These are phyloP conservation scores for Montipora efflorescens DNA, from an alignment of 64 coral and sea anemone species.

Conservation along the genomic window DNA sequence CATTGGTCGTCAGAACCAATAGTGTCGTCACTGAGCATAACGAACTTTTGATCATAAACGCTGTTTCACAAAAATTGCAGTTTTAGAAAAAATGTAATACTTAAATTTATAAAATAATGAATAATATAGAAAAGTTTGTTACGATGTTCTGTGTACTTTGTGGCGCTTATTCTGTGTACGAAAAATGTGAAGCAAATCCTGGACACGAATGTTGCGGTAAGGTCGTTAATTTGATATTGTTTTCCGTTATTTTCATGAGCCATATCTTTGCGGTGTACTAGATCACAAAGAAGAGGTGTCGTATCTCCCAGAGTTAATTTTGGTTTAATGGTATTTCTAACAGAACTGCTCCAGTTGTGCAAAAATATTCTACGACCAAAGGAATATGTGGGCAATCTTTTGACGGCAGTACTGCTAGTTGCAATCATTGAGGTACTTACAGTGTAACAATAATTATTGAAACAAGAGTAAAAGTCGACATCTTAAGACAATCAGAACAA, in stretches of 20 bases:
- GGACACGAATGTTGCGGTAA: neutral
- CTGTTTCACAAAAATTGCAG: neutral
- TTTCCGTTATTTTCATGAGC: neutral
- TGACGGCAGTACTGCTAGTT: neutral
- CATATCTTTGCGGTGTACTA: neutral
- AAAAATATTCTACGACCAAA: neutral
- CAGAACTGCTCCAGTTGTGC: constrained; percentile 25
- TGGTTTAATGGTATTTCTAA: neutral
- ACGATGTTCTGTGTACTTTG: neutral
- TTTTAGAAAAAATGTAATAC: neutral
- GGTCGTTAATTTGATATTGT: neutral
- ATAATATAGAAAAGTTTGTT: constrained; percentile 18
- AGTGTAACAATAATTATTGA: neutral
- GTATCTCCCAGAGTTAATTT: neutral
- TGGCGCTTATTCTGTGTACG: neutral
- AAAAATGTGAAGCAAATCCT: constrained; percentile 24
- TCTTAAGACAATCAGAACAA: too few relatives aligned
- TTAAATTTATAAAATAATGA: neutral
- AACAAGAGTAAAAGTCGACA: too few relatives aligned
- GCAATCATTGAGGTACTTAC: constrained; percentile 31
- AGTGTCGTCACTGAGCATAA: too few relatives aligned
- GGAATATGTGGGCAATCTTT: neutral
- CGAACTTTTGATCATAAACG: neutral
- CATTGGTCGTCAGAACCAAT: neutral
- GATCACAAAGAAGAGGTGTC: neutral